phyloP scores from a whole-genome alignment of 1,140 invertebrate species.

The Matsumurasca onukii region DNA sequence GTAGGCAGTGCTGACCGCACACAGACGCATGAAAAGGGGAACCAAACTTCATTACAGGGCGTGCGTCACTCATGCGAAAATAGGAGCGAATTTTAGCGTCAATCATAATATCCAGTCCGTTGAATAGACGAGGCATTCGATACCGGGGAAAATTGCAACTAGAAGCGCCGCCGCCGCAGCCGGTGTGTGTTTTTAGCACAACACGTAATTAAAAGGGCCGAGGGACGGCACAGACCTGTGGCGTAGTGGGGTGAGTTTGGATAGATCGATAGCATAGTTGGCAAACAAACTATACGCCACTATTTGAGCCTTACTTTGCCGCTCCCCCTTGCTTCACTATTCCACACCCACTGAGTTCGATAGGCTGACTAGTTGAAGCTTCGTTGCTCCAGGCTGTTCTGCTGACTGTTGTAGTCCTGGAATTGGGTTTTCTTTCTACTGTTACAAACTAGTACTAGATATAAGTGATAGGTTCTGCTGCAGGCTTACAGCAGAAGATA shows the following conservation, averaged over 20 bases:
- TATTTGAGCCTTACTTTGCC: slow-evolving; percentile 23
- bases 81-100: slow-evolving; percentile 17
- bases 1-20: too few relatives aligned
- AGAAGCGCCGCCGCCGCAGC: slow-evolving; percentile 9
- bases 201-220: slow-evolving; percentile 21
- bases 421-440: too few relatives aligned
- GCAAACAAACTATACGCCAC: slow-evolving; percentile 27
- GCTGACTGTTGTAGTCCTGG: too few relatives aligned
- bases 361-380: too few relatives aligned
- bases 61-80: neutral
- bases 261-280: slow-evolving; percentile 19
- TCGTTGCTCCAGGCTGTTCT: too few relatives aligned
- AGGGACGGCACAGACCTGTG: neutral
- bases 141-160: slow-evolving; percentile 19
- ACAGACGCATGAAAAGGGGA: slow-evolving; percentile 14
- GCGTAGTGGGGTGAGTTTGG: neutral
- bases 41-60: slow-evolving; percentile 5
- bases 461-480: too few relatives aligned
- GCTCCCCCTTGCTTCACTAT: slow-evolving; percentile 8
- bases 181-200: slow-evolving; percentile 25
- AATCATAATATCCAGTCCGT: slow-evolving; percentile 18
- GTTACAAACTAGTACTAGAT: too few relatives aligned
- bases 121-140: slow-evolving; percentile 4
- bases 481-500: too few relatives aligned
- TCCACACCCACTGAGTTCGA: too few relatives aligned